These are phyloP conservation scores for Tenebrio molitor DNA, from an alignment of 1,140 invertebrate genomes.

Conservation along the genomic window DNA sequence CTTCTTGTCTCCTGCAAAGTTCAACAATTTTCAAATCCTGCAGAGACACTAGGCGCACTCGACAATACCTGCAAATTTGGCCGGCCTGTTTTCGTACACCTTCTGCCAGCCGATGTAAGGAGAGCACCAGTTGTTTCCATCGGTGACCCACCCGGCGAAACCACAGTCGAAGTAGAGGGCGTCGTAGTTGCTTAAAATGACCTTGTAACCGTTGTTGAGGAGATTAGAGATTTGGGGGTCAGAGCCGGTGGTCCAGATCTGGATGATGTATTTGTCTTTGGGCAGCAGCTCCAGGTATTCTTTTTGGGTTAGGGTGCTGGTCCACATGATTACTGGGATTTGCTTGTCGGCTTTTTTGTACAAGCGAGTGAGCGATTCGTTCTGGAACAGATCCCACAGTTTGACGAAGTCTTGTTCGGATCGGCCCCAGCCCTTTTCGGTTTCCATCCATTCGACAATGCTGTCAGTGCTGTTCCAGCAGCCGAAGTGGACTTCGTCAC, in stretches of 20 bases:
- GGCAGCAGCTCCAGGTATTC: conserved; percentile 77
- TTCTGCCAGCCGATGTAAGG: conserved; percentile 92
- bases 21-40: background rate
- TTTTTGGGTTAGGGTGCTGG: conserved; percentile 80
- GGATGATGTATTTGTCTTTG: conserved; percentile 81
- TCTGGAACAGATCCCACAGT: conserved; percentile 85
- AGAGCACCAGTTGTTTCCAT: conserved; percentile 86
- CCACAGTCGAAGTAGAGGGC: conserved; percentile 88
- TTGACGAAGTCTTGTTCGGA: conserved; percentile 76
- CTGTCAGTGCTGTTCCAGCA: conserved; percentile 83
- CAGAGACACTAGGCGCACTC: background rate
- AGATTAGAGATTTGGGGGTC: conserved; percentile 77
- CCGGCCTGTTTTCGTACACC: conserved; percentile 83
- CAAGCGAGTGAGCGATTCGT: conserved; percentile 73
- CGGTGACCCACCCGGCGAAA: conserved; percentile 75
- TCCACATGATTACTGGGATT: conserved; percentile 83
- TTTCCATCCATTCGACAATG: conserved; percentile 80
- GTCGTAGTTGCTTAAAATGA: conserved; percentile 90
- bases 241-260: conserved; percentile 81
- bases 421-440: conserved; percentile 72
- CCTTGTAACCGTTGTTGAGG: conserved; percentile 76
- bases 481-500: conserved; percentile 80
- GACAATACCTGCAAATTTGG: conserved; percentile 68
- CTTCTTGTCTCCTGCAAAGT: conserved; percentile 35
- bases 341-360: conserved; percentile 70